Evolutionary conservation across 2,113 vertebrate species (phyloP), one percentile per base, ranked within the genome.

Genomic region (Neotoma lepida): DNA sequence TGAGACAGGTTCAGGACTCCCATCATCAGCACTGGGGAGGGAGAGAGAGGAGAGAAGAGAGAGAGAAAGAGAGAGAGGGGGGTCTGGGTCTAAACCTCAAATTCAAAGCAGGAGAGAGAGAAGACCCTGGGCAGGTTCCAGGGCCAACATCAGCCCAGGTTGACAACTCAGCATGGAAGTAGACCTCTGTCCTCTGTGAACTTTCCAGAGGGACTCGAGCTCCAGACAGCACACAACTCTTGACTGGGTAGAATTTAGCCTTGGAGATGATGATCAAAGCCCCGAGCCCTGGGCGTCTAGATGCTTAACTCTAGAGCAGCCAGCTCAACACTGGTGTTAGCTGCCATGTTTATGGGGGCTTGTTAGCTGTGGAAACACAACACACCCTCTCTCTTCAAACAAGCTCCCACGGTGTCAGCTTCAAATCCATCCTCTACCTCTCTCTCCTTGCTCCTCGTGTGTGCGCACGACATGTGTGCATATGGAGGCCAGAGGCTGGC

Each of bases 371-470:
- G 20, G 80, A n/a, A 44, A 64, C 26, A 20, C 6, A 4, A 13
- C 0, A 2, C 0, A 18, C 8, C 7, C 1, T 20, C 10, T 76
- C 41, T 68, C 49, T 17, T 22, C 41, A 20, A 49, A 28, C 1
- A 51, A 13, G 35, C 46, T 2, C 51, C 51, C 24, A n/a, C 2
- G 0, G 1, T 2, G 13, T 64, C 80, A 8, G 35, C 35, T 71
- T 44, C 44, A 70, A 35, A 9, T 20, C 81, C 8, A 20, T 63
- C 41, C 13, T 28, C 6, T 5, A 3, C 17, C 51, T 15, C 24
- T n/a, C 5, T 41, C 17, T 0, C 58, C 6, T 35, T 49, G 22
- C 5, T 46, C 78, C n/a, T 41, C 24, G 9, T 44, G 26, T 63
- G 44, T 30, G 35, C 51, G 24, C 20, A 20, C 9, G 20, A n/a